Evolutionary conservation across 1,140 invertebrate genomes (phyloP), one percentile per base, ranked within the genome.

Genomic region (Drosophila elegans): DNA sequence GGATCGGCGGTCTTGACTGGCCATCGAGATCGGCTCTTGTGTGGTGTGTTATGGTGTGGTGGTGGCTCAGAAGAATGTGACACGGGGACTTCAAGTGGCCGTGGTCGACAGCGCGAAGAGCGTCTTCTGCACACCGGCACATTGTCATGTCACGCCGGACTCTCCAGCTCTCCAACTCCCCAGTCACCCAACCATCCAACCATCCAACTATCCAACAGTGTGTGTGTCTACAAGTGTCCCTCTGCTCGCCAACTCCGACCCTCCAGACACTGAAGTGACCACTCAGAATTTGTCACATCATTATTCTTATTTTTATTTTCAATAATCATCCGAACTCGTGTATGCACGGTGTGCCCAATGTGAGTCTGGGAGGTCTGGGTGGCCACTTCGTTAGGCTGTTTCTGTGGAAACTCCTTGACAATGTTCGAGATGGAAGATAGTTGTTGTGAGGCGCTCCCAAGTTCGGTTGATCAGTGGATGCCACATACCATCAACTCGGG

Each of bases 211-310:
- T 29, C 3, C 27, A 32, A 6, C 29, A 7, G 16, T 21, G 16
- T 21, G 16, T 21, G 16, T 10, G 72, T 46, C 44, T 44, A 46
- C 36, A 55, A 56, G 62, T 74, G 68, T 68, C 48, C 29, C 57
- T 77, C 60, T 49, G 51, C 42, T 44, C 53, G 69, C 53, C 51
- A 21, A 10, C 60, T 68, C 53, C 51, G 27, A 10, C 60, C 64
- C 74, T 77, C 44, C 51, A 51, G 78, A 75, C 56, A 32, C 39
- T 86, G 41, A 83, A 86, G 83, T 86, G 78, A 72, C 83, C 83
- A 88, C 83, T 86, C 79, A 78, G 83, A 86, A 86, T 86, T 88
- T 86, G 83, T 86, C 83, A 86, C 83, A 86, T 86, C 83, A 86
- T 86, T 86, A 88, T 86, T 88, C 83, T 82, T 86, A 83, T 86